Base-by-base conservation (phyloP, 2,113 vertebrate genomes). In the Carassius auratus region DNA sequence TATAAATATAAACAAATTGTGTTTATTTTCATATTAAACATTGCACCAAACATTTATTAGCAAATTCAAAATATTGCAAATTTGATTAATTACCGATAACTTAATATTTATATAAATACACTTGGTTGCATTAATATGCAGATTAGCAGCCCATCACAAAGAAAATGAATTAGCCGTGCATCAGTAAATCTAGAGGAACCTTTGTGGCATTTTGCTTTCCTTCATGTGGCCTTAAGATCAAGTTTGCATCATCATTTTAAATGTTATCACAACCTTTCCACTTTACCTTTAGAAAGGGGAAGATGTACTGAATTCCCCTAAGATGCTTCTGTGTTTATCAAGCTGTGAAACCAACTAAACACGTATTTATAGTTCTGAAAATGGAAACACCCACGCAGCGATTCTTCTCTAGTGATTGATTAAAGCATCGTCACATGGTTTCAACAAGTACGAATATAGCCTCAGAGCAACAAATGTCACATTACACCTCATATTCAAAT, bases 361-460 rank as follows among this genome's bases (percentile, higher is more conserved):
- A n/a, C 4, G 21, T 55, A 52, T 19, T 52, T 55, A 55, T 21
- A 79, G 33, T 64, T 30, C 33, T 64, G 79, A 59, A 66, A 79
- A 30, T 17, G 66, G 42, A 73, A 84, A 64, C 71, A 38, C 81
- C 81, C 45, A 88, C 89, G 90, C 87, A 55, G 48, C 19, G n/a
- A 90, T 66, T 80, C 78, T 80, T 64, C 57, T 19, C 64, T 80
- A 48, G 6, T 8, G 21, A 80, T 42, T 26, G 59, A 80, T 45
- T 80, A 48, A 64, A 19, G 7, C 13, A 19, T 64, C 5, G 0
- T 77, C 77, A 45, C 33, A 14, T n/a, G 52, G 2, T 61, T 21
- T n/a, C 14, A 78, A 78, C 17, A 3, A 52, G 3, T 19, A 3
- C 48, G 71, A 5, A 48, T 36, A 69, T 17, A 19, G 66, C n/a